Evolutionary conservation across 2,888 invertebrate species (phyloP).

Genomic region (Drosophila setosimentum): DNA sequence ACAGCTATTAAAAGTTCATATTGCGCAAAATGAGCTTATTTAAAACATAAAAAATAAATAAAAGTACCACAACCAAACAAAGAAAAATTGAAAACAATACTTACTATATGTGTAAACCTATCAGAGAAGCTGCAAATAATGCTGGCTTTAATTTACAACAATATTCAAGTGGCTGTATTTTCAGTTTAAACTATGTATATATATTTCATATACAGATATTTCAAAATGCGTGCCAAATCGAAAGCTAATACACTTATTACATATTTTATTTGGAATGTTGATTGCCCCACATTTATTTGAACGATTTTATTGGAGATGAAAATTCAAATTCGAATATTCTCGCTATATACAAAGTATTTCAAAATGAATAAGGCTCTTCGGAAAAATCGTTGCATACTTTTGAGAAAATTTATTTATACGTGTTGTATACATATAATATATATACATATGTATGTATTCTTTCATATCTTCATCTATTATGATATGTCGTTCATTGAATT

Average conservation of each 20-base stretch:
- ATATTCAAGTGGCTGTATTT: conserved; percentile 63
- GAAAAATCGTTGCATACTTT: conserved; percentile 63
- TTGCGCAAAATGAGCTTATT: conserved; percentile 78
- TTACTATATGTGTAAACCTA: conserved; percentile 38
- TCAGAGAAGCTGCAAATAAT: conserved; percentile 23
- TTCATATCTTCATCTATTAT: conserved; percentile 7
- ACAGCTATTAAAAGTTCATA: conserved; percentile 76
- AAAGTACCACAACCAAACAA: conserved; percentile 36
- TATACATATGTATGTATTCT: conserved; percentile 21
- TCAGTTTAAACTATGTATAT: conserved; percentile 43
- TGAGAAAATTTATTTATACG: conserved; percentile 22
- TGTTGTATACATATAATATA: conserved; percentile 7
- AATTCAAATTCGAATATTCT: conserved; percentile 1
- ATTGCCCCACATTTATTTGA: conserved; percentile 13
- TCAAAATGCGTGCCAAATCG: conserved; percentile 60
- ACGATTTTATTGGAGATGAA: neutral
- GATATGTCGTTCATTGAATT: conserved; percentile 8
- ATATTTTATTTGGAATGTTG: conserved; percentile 13
- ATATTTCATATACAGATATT: conserved; percentile 29
- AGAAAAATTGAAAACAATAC: conserved; percentile 38
- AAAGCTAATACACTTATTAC: conserved; percentile 16
- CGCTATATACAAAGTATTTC: neutral
- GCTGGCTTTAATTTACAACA: conserved; percentile 40
- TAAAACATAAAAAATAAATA: conserved; percentile 40
- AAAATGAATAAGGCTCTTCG: neutral